These are phyloP conservation scores for Rousettus madagascariensis DNA, from an alignment of 2,797 vertebrate genomes.

Conservation along the genomic window DNA sequence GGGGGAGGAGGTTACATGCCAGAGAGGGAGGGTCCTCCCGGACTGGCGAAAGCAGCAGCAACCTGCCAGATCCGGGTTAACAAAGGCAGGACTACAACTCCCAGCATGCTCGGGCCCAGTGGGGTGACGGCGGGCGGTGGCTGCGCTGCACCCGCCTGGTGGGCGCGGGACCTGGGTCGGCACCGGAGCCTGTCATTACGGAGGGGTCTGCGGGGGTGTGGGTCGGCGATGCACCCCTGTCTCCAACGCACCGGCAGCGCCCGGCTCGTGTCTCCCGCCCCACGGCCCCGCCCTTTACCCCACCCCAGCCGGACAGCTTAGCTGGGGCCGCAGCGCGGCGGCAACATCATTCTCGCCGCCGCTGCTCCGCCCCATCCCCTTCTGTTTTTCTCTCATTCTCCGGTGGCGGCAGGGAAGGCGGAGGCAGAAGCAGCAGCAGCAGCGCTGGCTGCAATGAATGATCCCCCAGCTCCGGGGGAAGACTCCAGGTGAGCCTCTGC, in stretches of 20 bases:
- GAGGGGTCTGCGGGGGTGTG: neutral
- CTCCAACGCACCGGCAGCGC: neutral
- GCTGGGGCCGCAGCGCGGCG: constrained; percentile 70
- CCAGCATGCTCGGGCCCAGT: constrained; percentile 77
- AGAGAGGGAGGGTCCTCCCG: neutral
- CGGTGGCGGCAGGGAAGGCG: constrained; percentile 60
- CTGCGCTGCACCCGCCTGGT: constrained; percentile 60
- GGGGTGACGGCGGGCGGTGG: constrained; percentile 68
- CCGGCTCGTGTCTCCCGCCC: constrained; percentile 17
- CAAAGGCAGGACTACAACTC: constrained; percentile 85
- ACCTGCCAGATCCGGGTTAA: constrained; percentile 70
- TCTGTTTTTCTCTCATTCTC: constrained; percentile 80
- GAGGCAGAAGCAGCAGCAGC: constrained; percentile 62
- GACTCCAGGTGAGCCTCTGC: constrained; percentile 76
- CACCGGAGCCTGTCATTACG: constrained; percentile 26
- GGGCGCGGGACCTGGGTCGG: constrained; percentile 57
- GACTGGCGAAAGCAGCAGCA: constrained; percentile 12
- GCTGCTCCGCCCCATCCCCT: constrained; percentile 77
- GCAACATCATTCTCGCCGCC: constrained; percentile 61
- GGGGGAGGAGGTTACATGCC: neutral
- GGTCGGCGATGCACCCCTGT: constrained; percentile 18
- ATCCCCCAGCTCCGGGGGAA: constrained; percentile 67
- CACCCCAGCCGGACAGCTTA: constrained; percentile 55
- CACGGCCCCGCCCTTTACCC: constrained; percentile 67
- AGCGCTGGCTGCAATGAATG: constrained; percentile 82